Evolutionary conservation across 2,113 vertebrate species (phyloP).

Genomic region (Euleptes europaea): DNA sequence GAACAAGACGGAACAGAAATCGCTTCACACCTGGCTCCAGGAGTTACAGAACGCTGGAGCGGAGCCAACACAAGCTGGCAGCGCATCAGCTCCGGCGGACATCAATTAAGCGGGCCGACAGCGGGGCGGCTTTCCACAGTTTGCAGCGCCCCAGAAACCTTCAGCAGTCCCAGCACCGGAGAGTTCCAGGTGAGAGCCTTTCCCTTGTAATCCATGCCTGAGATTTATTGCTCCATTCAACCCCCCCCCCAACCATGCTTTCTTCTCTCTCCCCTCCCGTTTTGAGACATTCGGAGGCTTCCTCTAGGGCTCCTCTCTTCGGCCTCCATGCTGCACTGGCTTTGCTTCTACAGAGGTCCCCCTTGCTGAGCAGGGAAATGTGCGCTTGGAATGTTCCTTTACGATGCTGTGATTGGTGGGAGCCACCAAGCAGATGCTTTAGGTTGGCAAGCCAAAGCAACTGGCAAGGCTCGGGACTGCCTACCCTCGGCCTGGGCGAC

Average conservation of each 20-base stretch:
- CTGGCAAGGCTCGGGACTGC: not conserved
- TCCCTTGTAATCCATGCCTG: slow-evolving; percentile 71
- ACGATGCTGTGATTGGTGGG: not conserved
- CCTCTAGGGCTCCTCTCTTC: not conserved
- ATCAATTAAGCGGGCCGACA: slow-evolving; percentile 82
- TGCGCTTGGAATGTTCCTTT: not conserved
- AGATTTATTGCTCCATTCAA: slow-evolving; percentile 69
- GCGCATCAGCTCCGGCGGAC: slow-evolving; percentile 81
- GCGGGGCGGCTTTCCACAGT: slow-evolving; percentile 63
- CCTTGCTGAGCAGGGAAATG: too few relatives aligned
- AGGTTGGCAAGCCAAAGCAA: not conserved
- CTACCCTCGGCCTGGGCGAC: not conserved
- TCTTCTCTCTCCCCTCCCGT: not conserved
- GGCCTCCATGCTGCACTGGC: not conserved
- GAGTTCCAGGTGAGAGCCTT: slow-evolving; percentile 80
- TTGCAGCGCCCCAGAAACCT: slow-evolving; percentile 69
- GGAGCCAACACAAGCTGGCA: slow-evolving; percentile 82
- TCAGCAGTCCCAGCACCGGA: slow-evolving; percentile 69
- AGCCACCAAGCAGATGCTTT: not conserved
- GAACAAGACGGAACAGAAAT: slow-evolving; percentile 84
- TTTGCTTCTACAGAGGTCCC: not conserved
- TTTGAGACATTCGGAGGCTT: not conserved
- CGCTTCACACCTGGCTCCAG: slow-evolving; percentile 83
- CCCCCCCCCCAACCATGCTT: slow-evolving; percentile 16
- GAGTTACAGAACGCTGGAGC: slow-evolving; percentile 79